Conservation (phyloP, 2,797 vertebrate species). For the Pseudomugil tenellus region DNA sequence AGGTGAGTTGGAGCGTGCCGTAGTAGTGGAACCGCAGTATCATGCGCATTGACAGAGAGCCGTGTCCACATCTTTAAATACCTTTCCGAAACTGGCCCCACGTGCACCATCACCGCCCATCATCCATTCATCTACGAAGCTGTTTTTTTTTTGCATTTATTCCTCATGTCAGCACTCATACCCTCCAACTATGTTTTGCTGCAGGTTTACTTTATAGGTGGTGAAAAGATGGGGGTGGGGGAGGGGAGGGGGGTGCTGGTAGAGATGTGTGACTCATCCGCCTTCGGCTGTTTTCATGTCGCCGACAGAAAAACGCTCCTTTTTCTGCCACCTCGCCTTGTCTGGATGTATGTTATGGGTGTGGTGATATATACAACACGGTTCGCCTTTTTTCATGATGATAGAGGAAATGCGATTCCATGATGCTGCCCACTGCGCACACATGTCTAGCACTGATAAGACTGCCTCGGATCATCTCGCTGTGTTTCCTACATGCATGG, state of each 20-base stretch:
- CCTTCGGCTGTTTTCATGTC: slow-evolving; percentile 68
- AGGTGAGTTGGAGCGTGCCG: slow-evolving; percentile 95
- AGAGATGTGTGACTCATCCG: slow-evolving; percentile 67
- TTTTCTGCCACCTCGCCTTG: slow-evolving; percentile 24
- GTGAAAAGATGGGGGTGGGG: neutral
- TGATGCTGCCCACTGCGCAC: slow-evolving; percentile 60
- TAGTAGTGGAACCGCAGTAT: slow-evolving; percentile 94
- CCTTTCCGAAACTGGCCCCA: slow-evolving; percentile 61
- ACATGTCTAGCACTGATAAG: slow-evolving; percentile 63
- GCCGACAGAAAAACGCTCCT: slow-evolving; percentile 47
- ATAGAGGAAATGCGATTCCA: slow-evolving; percentile 51
- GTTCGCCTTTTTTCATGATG: slow-evolving; percentile 47
- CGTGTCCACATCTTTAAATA: slow-evolving; percentile 76
- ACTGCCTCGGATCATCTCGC: slow-evolving; percentile 33
- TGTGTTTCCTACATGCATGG: slow-evolving; percentile 54
- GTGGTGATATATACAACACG: slow-evolving; percentile 73
- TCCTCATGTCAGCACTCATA: slow-evolving; percentile 28
- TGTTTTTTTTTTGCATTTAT: neutral
- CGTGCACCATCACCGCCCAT: slow-evolving; percentile 59
- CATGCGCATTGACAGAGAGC: slow-evolving; percentile 93
- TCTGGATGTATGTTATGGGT: slow-evolving; percentile 74
- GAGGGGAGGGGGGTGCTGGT: slow-evolving; percentile 12
- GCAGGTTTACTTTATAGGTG: slow-evolving; percentile 29
- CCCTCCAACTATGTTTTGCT: slow-evolving; percentile 15
- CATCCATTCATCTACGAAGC: slow-evolving; percentile 32